A percentile compares a stretch with the other conserved stretches of the same genome.
These are phyloP conservation scores for Drosophila mimica DNA, from an alignment of 2,888 invertebrate species.

Conservation along the genomic window DNA sequence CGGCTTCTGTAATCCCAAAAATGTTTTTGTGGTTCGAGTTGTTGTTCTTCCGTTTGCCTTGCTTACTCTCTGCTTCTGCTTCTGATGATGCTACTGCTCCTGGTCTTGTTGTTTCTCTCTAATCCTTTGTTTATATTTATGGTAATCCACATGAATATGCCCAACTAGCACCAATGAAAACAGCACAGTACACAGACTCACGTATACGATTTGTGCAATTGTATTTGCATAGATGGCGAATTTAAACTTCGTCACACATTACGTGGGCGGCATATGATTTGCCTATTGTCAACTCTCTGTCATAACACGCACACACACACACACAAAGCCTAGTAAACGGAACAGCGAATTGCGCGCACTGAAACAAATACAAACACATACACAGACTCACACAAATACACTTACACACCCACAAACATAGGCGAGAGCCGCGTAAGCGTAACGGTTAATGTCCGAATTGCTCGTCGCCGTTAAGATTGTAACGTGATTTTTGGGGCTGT, in stretches of 20 bases:
- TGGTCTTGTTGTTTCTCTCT: conserved; percentile 51
- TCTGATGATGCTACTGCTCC: conserved; percentile 9
- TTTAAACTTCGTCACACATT: conserved; percentile 82
- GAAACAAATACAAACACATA: not conserved
- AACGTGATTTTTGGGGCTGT: conserved; percentile 37
- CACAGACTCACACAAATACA: conserved; percentile 5
- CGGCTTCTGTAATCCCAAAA: conserved; percentile 64
- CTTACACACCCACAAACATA: conserved; percentile 11
- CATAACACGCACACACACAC: conserved; percentile 34
- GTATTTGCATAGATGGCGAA: conserved; percentile 75
- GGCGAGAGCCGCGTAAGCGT: conserved; percentile 52
- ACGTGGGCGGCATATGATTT: conserved; percentile 77
- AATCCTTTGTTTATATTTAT: conserved; percentile 81
- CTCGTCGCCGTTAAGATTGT: conserved; percentile 38
- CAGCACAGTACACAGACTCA: conserved; percentile 36
- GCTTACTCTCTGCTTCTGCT: conserved; percentile 12
- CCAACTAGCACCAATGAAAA: conserved; percentile 46
- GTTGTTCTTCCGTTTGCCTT: not conserved
- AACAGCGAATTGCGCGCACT: conserved; percentile 15
- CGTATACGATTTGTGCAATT: conserved; percentile 58
- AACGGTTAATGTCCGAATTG: conserved; percentile 72
- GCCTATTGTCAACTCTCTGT: conserved; percentile 74
- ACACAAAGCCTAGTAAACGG: not conserved
- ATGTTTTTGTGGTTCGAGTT: conserved; percentile 53
- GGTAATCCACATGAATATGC: conserved; percentile 70